Evolutionary conservation across 2,888 invertebrate genomes (phyloP).

Genomic region (Xestoiulus laeticollis): DNA sequence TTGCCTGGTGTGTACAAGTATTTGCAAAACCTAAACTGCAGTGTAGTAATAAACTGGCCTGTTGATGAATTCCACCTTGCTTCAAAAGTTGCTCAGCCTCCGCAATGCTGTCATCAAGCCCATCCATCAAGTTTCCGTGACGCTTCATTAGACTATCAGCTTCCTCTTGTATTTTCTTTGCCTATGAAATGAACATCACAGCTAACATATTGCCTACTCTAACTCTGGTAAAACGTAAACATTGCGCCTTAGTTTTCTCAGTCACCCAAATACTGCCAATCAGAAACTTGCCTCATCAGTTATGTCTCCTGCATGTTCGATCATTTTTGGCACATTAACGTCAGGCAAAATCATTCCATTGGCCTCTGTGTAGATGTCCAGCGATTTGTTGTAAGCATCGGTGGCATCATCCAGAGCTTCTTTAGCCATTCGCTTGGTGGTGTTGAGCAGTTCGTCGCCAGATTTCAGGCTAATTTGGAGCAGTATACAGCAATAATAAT

Average conservation of each 20-base stretch:
- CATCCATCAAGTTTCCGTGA: slow-evolving; percentile 64
- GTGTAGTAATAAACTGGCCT: slow-evolving; percentile 60
- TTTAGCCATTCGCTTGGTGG: slow-evolving; percentile 76
- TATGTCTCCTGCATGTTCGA: slow-evolving; percentile 74
- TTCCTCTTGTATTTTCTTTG: slow-evolving; percentile 68
- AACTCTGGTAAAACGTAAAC: not conserved
- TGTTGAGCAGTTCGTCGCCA: slow-evolving; percentile 75
- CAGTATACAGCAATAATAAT: slow-evolving; percentile 54
- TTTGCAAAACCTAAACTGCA: not conserved
- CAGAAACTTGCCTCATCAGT: slow-evolving; percentile 68
- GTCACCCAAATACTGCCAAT: slow-evolving; percentile 30
- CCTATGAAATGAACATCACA: slow-evolving; percentile 60
- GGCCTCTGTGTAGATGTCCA: slow-evolving; percentile 81
- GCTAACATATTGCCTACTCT: not conserved
- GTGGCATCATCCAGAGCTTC: slow-evolving; percentile 79
- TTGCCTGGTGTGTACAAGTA: too few relatives aligned
- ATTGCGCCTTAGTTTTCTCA: too few relatives aligned
- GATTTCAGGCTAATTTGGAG: slow-evolving; percentile 74
- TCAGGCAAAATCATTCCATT: slow-evolving; percentile 80
- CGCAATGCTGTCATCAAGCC: slow-evolving; percentile 72
- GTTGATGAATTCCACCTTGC: slow-evolving; percentile 74
- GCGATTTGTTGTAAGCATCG: slow-evolving; percentile 81
- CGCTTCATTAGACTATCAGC: slow-evolving; percentile 77
- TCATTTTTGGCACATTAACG: slow-evolving; percentile 76
- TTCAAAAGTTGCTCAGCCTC: slow-evolving; percentile 66